A percentile compares a stretch with the other conserved stretches of the same genome.
Evolutionary conservation across 2,888 invertebrate genomes (phyloP).

Genomic region (Apocheima hispidaria): DNA sequence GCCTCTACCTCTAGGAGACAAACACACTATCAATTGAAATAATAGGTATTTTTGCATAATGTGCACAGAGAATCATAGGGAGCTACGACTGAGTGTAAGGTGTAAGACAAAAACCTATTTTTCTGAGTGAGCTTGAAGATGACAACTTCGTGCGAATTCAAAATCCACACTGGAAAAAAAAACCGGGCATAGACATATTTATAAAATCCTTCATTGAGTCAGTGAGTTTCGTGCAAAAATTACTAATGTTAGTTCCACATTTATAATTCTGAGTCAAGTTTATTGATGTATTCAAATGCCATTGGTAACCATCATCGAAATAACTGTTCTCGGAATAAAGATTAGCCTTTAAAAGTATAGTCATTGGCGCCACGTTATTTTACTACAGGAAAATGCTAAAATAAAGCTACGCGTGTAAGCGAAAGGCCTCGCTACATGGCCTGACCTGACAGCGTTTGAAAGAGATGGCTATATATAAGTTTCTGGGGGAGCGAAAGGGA

Average conservation of each 20-base stretch:
- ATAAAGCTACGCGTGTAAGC: neutral
- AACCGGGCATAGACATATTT: neutral
- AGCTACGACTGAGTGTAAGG: too few relatives aligned
- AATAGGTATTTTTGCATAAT: too few relatives aligned
- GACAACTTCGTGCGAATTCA: too few relatives aligned
- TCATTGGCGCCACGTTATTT: slow-evolving; percentile 22
- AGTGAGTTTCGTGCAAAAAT: slow-evolving; percentile 25
- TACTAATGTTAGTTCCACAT: slow-evolving; percentile 36
- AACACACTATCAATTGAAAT: too few relatives aligned
- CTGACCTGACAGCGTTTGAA: too few relatives aligned
- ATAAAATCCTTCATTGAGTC: slow-evolving; percentile 29
- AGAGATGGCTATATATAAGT: too few relatives aligned
- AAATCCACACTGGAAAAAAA: neutral
- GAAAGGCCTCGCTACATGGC: too few relatives aligned
- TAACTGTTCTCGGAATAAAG: slow-evolving; percentile 51
- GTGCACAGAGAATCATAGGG: too few relatives aligned
- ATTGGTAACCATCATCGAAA: slow-evolving; percentile 35
- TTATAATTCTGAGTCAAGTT: slow-evolving; percentile 55
- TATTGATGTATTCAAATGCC: slow-evolving; percentile 49
- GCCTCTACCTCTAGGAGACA: too few relatives aligned
- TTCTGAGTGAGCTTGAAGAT: too few relatives aligned
- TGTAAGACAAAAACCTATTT: too few relatives aligned
- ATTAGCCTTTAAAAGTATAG: slow-evolving; percentile 35
- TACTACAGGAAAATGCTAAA: slow-evolving; percentile 33
- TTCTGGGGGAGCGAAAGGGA: too few relatives aligned